These are phyloP conservation scores for Mactromeris polynyma DNA, from an alignment of 2,888 invertebrate genomes.

Conservation along the genomic window DNA sequence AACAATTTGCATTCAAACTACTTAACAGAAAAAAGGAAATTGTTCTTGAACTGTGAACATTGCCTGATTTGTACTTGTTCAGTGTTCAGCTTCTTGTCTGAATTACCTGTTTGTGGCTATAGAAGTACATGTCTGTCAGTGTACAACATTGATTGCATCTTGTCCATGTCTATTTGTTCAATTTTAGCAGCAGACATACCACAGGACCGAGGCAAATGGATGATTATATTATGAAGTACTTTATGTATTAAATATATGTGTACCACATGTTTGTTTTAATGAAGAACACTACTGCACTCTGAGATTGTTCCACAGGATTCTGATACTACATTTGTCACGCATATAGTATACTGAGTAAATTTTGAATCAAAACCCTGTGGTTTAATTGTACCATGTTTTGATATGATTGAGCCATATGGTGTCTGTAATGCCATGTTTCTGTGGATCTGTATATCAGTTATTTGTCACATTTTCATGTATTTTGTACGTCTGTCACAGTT, in stretches of 20 bases:
- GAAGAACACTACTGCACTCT: background rate
- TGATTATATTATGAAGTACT: constrained; percentile 37
- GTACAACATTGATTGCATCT: background rate
- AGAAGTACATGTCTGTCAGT: too few species aligned
- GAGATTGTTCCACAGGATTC: background rate
- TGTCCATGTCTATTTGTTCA: background rate
- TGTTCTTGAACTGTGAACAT: too few species aligned
- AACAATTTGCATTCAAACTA: too few species aligned
- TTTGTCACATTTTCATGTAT: background rate
- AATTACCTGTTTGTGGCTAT: too few species aligned
- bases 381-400: background rate
- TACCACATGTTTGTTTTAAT: background rate
- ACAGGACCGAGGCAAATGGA: constrained; percentile 1
- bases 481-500: background rate
- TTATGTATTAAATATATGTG: background rate
- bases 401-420: background rate
- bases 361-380: background rate
- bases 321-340: background rate
- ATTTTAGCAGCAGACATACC: constrained; percentile 11
- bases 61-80: too few species aligned
- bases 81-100: too few species aligned
- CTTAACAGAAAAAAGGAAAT: too few species aligned
- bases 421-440: background rate
- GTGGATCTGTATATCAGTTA: background rate
- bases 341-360: background rate